Percentiles rank a stretch among this genome's conserved stretches.
Evolutionary conservation across 2,113 vertebrate species (phyloP).

Genomic region (Leptocoma aspasia): DNA sequence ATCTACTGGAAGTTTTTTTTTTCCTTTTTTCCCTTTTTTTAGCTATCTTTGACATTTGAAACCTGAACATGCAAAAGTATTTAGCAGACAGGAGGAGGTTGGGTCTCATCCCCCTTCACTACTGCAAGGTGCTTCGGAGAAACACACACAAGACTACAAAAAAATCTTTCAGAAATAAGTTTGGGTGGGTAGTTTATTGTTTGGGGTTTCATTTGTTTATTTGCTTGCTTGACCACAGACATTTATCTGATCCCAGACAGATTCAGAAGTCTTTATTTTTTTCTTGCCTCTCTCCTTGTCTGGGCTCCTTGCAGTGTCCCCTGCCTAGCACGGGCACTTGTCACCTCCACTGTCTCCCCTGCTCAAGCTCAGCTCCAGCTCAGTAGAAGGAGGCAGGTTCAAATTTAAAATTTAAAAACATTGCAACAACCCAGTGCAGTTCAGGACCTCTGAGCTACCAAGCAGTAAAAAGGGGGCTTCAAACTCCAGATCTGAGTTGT

Average conservation of each 20-base stretch:
- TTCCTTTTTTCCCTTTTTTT: neutral
- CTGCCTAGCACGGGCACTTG: neutral
- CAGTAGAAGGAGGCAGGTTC: neutral
- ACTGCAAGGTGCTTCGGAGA: neutral
- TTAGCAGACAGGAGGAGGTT: neutral
- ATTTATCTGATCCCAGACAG: neutral
- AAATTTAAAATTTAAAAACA: too few species aligned
- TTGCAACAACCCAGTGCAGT: too few species aligned
- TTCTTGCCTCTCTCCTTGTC: too few species aligned
- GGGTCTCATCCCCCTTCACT: rapidly evolving
- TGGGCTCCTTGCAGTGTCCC: neutral
- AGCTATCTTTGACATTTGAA: neutral
- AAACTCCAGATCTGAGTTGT: neutral
- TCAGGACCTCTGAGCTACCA: neutral
- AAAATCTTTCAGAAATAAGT: neutral
- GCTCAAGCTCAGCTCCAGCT: neutral
- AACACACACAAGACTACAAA: neutral
- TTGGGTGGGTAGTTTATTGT: neutral
- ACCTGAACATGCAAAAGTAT: neutral
- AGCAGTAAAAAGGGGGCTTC: neutral
- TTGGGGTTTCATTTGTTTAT: neutral
- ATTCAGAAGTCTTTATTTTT: neutral
- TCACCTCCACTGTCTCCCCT: neutral
- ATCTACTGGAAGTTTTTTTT: rapidly evolving
- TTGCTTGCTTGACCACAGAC: neutral